Evolutionary conservation across 2,888 invertebrate genomes (phyloP).

Genomic region (Yponomeuta sedellus): DNA sequence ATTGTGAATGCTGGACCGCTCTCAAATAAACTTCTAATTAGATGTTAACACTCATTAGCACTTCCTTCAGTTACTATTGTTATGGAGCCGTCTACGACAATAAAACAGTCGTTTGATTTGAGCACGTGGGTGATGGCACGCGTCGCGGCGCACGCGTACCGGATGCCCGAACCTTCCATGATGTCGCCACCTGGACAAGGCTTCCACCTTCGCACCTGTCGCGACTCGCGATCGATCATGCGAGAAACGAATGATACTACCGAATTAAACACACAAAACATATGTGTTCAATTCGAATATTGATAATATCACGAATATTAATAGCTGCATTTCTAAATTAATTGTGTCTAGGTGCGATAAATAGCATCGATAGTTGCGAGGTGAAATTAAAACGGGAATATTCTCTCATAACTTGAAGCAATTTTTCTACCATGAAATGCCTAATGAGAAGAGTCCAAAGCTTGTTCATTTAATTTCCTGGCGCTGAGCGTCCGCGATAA

Average conservation of each 20-base stretch:
- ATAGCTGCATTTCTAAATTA: constrained; percentile 20
- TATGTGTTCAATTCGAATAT: neutral
- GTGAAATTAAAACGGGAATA: constrained; percentile 4
- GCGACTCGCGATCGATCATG: constrained; percentile 40
- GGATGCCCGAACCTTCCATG: constrained; percentile 27
- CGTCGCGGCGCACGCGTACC: constrained; percentile 45
- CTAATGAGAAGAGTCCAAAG: constrained; percentile 39
- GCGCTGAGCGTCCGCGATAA: constrained; percentile 48
- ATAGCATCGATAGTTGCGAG: neutral
- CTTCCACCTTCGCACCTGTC: constrained; percentile 25
- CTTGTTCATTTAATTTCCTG: constrained; percentile 58
- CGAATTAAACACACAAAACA: constrained; percentile 25
- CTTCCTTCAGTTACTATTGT: constrained; percentile 28
- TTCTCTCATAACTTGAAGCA: neutral
- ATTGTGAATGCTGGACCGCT: neutral
- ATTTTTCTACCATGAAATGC: constrained; percentile 16
- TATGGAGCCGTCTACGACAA: neutral
- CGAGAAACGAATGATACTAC: constrained; percentile 41
- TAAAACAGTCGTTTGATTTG: neutral
- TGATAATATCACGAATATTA: constrained; percentile 16
- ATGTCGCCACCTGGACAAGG: constrained; percentile 16
- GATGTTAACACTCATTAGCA: constrained; percentile 31
- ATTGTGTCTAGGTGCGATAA: constrained; percentile 7
- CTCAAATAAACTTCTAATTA: constrained; percentile 9
- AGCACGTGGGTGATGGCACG: constrained; percentile 44